Conservation (phyloP, 2,113 vertebrate genomes). For the Rhynchopsitta pachyrhyncha region DNA sequence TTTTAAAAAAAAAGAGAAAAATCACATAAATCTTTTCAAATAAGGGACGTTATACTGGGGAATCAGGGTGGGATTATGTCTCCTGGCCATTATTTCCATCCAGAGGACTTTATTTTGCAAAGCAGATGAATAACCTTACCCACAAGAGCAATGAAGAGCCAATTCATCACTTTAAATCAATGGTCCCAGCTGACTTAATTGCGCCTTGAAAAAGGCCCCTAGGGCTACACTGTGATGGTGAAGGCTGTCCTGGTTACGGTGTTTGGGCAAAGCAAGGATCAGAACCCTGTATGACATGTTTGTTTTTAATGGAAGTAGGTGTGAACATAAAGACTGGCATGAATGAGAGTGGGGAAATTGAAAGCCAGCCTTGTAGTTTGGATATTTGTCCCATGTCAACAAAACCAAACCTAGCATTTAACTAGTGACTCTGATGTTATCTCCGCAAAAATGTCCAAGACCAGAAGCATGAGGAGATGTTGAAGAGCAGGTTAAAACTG, state of each 20-base stretch:
- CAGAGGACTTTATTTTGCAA: not conserved
- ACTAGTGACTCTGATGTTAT: not conserved
- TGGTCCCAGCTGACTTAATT: not conserved
- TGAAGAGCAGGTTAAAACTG: not conserved
- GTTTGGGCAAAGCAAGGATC: not conserved
- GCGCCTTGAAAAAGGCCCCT: not conserved
- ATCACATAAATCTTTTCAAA: constrained; percentile 52
- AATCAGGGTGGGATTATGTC: constrained; percentile 38
- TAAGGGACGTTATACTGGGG: constrained; percentile 42
- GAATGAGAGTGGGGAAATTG: not conserved
- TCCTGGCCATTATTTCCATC: constrained; percentile 1
- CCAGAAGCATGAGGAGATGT: not conserved
- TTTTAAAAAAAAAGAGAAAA: not conserved
- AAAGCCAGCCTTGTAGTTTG: not conserved
- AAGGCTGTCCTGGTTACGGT: not conserved
- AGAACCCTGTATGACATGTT: not conserved
- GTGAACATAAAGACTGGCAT: not conserved
- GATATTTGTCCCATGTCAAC: not conserved
- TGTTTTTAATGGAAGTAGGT: not conserved
- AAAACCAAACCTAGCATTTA: not conserved
- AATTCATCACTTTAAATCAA: not conserved
- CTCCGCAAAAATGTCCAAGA: not conserved
- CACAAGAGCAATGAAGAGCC: not conserved
- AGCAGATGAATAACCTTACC: not conserved
- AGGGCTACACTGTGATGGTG: not conserved